phyloP scores from a whole-genome alignment of 2,113 vertebrate genomes.

The Zingel zingel region DNA sequence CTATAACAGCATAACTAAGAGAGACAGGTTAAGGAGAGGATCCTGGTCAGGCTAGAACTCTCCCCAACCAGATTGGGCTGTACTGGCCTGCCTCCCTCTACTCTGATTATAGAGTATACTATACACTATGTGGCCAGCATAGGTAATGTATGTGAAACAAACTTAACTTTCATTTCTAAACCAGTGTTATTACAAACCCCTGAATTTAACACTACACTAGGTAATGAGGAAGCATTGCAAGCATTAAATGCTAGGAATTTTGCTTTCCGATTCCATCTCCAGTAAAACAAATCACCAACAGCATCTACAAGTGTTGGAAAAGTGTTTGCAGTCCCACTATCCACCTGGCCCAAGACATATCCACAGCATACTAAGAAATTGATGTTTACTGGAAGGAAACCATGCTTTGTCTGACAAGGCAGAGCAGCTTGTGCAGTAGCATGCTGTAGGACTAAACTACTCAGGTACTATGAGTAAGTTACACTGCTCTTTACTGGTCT shows the following conservation, averaged over 20 bases:
- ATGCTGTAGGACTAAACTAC: conserved; percentile 17
- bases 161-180: conserved; percentile 5
- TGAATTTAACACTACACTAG: neutral
- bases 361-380: neutral
- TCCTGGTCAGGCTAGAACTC: no score
- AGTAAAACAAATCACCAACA: neutral
- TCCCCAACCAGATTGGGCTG: no score
- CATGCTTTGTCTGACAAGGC: conserved; percentile 3
- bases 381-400: conserved; percentile 8
- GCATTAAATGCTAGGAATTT: neutral
- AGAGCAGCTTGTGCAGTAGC: conserved; percentile 12
- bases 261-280: neutral
- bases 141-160: neutral
- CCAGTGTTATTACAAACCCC: neutral
- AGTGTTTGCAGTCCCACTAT: neutral
- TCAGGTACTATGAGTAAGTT: neutral
- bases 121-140: neutral
- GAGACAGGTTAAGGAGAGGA: no score
- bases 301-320: neutral
- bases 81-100: no score
- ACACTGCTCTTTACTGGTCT: neutral
- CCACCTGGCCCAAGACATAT: neutral
- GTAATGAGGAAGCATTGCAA: neutral
- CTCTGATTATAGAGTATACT: no score
- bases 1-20: no score